Percentiles rank a stretch among this genome's conserved stretches.
These are phyloP conservation scores for Ptiloglossa arizonensis DNA, from an alignment of 1,140 invertebrate genomes.

Conservation along the genomic window DNA sequence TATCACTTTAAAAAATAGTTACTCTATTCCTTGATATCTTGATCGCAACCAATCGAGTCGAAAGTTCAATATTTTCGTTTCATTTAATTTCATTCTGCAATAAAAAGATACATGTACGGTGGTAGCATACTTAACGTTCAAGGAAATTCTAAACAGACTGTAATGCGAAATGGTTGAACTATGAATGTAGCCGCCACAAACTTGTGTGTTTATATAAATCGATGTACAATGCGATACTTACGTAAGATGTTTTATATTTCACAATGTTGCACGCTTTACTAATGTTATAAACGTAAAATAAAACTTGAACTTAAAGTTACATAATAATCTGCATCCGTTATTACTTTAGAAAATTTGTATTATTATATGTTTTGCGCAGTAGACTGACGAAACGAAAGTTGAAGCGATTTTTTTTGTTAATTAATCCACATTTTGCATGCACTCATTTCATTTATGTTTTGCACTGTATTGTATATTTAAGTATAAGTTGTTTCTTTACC, in stretches of 20 bases:
- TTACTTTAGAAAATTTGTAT: slow-evolving; percentile 9
- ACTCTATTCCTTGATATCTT: too few species aligned
- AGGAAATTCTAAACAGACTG: not conserved
- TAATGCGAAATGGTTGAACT: slow-evolving; percentile 8
- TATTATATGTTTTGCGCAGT: slow-evolving; percentile 20
- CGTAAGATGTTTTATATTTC: slow-evolving; percentile 1
- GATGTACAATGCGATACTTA: not conserved
- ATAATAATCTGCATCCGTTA: slow-evolving; percentile 5
- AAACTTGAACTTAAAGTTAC: not conserved
- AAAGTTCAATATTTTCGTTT: not conserved
- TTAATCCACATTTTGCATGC: slow-evolving; percentile 50
- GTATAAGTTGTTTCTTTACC: slow-evolving; percentile 5
- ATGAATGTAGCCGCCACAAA: not conserved
- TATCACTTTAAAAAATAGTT: too few species aligned
- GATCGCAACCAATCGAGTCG: too few species aligned
- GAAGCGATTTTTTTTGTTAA: slow-evolving; percentile 2
- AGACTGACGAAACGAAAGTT: not conserved
- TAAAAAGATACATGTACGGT: not conserved
- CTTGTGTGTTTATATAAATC: not conserved
- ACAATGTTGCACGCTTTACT: slow-evolving; percentile 27
- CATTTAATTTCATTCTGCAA: not conserved
- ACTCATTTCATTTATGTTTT: slow-evolving; percentile 24
- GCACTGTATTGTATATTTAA: slow-evolving; percentile 35
- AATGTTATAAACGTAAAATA: slow-evolving; percentile 4
- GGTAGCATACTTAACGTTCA: not conserved